phyloP scores from a whole-genome alignment of 92 coral and sea anemone species.

The Actinostola sp. region DNA sequence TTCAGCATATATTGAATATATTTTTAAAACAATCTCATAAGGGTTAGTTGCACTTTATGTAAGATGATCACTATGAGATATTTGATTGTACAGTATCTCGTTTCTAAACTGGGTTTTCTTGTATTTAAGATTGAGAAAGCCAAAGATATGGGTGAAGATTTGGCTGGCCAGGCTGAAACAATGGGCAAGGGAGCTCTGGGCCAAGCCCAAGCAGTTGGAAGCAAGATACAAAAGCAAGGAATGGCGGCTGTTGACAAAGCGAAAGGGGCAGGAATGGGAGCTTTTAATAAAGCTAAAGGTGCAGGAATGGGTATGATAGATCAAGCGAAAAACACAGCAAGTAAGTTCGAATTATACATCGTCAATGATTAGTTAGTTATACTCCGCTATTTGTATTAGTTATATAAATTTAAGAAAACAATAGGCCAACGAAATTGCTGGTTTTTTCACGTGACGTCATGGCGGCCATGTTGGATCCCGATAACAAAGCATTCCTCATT shows the following conservation, averaged over 20 bases:
- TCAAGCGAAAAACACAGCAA: conserved; percentile 62
- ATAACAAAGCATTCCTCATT: too few relatives aligned
- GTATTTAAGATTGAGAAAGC: conserved; percentile 67
- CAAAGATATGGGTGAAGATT: conserved; percentile 63
- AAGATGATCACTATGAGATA: too few relatives aligned
- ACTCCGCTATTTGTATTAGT: too few relatives aligned
- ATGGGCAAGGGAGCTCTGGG: conserved; percentile 65
- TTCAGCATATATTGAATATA: too few relatives aligned
- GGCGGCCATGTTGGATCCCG: too few relatives aligned
- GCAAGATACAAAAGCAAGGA: conserved; percentile 67
- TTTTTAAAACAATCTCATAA: too few relatives aligned
- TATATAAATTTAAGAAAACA: too few relatives aligned
- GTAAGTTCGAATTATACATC: conserved; percentile 34
- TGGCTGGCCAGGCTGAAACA: conserved; percentile 63
- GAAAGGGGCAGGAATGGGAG: conserved; percentile 74
- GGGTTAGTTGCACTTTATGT: too few relatives aligned
- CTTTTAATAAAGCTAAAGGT: conserved; percentile 56
- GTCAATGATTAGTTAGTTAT: background rate
- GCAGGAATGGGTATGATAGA: conserved; percentile 78
- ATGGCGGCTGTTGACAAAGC: conserved; percentile 75
- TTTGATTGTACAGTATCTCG: too few relatives aligned
- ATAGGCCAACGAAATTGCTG: too few relatives aligned
- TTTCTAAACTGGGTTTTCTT: too few relatives aligned
- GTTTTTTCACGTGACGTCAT: too few relatives aligned
- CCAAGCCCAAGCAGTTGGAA: conserved; percentile 77